These are phyloP conservation scores for Enteromius paludinosus DNA, from an alignment of 2,797 vertebrate genomes.

Conservation along the genomic window DNA sequence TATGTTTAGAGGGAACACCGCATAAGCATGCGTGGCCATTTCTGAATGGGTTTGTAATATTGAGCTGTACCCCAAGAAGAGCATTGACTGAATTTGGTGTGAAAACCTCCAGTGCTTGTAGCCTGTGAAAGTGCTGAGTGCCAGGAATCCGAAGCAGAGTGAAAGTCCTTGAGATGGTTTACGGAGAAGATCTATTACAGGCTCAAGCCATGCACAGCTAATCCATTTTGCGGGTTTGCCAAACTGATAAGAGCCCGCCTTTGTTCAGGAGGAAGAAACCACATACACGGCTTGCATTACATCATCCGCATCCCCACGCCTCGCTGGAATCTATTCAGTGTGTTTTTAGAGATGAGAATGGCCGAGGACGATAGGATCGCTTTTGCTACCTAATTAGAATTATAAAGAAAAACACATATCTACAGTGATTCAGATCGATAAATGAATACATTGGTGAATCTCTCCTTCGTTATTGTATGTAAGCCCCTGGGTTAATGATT, in stretches of 20 bases:
- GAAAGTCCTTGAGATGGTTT: constrained; percentile 57
- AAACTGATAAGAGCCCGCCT: constrained; percentile 57
- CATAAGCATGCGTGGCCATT: constrained; percentile 30
- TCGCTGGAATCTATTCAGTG: constrained; percentile 18
- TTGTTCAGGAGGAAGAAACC: constrained; percentile 52
- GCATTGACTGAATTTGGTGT: constrained; percentile 32
- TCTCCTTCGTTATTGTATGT: constrained; percentile 38
- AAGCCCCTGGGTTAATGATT: constrained; percentile 47
- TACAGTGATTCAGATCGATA: neutral
- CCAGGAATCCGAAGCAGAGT: constrained; percentile 42
- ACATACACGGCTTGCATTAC: constrained; percentile 38
- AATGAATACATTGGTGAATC: constrained; percentile 11
- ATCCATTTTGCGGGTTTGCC: constrained; percentile 51
- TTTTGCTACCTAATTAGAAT: constrained; percentile 33
- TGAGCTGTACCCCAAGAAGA: constrained; percentile 16
- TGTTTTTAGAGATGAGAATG: constrained; percentile 20
- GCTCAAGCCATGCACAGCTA: constrained; percentile 54
- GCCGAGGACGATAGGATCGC: constrained; percentile 8
- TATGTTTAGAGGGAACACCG: neutral
- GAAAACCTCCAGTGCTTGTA: constrained; percentile 4
- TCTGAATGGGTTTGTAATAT: constrained; percentile 30
- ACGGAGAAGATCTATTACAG: constrained; percentile 51
- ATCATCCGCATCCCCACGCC: constrained; percentile 39
- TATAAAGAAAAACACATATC: constrained; percentile 5
- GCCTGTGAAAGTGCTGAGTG: constrained; percentile 54